Evolutionary conservation across 2,888 invertebrate genomes (phyloP), one percentile per base, ranked within the genome.

Genomic region (Scaptomyza flava): DNA sequence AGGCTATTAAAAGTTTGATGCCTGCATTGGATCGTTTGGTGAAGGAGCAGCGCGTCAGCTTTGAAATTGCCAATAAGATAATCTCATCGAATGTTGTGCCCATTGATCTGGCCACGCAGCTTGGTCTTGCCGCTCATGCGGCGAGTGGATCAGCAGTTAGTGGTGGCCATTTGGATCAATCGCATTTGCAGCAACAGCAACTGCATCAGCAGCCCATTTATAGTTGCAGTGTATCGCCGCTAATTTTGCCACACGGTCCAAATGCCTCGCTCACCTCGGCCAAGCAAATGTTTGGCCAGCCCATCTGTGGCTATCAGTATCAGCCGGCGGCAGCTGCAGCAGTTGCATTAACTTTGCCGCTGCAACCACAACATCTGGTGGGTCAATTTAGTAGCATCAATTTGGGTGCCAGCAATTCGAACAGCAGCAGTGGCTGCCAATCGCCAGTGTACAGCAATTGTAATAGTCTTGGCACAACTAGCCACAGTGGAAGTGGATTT

Each of bases 111-210:
- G 94, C 94, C 0, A 79, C 93, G 0, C 93, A 93, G 71, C 89
- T 94, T 46, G 94, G 94, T 3, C 91, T 94, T 58, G 92, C 93
- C 42, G 92, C 93, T 1, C 93, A 93, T 89, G 70, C 93, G 90
- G 2, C 93, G 87, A 72, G 93, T 91, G 75, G 90, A 89, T 9
- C 79, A 90, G 46, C 92, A 80, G 81, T 90, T 72, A 48, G 93
- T 90, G 82, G 91, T 78, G 78, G 83, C 0, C 77, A 87, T 41
- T 38, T 87, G 64, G 90, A 90, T 50, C 75, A 83, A 53, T 69
- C 61, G 33, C 72, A 79, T 65, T 65, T 72, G 53, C 77, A 73
- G 30, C 81, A 79, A 56, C 82, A 71, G 45, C 54, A 90, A 84
- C 50, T 92, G 81, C 89, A 51, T 27, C 51, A 91, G 87, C 80